phyloP scores from a whole-genome alignment of 2,888 invertebrate species.

The Nezara viridula region DNA sequence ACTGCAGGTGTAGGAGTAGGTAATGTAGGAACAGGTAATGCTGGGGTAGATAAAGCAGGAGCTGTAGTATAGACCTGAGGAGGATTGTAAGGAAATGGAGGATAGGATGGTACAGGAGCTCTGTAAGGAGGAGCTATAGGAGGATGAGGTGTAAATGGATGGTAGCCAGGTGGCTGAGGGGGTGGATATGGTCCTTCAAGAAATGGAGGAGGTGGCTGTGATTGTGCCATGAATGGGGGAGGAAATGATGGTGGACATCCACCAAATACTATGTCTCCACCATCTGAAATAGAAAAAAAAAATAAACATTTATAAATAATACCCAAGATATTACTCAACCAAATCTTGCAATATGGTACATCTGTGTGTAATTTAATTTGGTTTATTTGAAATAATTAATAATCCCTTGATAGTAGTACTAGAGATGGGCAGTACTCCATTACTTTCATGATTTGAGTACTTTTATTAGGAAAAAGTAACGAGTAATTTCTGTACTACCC shows the following conservation, averaged over 20 bases:
- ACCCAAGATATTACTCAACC: background rate
- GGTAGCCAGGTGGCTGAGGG: conserved; percentile 53
- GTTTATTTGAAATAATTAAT: no score
- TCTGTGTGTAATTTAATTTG: no score
- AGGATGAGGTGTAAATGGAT: conserved; percentile 50
- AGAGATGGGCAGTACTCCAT: no score
- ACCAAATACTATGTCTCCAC: conserved; percentile 58
- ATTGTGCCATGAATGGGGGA: conserved; percentile 62
- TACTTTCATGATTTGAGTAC: no score
- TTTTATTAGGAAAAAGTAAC: no score
- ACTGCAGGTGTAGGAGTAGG: conserved; percentile 29
- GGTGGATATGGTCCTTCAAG: conserved; percentile 57
- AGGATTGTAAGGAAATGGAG: conserved; percentile 60
- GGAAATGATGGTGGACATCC: conserved; percentile 65
- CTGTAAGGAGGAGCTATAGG: conserved; percentile 55
- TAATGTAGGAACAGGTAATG: conserved; percentile 53
- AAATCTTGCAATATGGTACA: no score
- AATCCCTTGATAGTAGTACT: no score
- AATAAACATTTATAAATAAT: background rate
- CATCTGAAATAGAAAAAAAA: conserved; percentile 59
- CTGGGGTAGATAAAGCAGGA: conserved; percentile 64
- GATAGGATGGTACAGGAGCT: conserved; percentile 56
- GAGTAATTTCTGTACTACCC: no score
- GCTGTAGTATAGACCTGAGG: conserved; percentile 61
- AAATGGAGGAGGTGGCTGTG: conserved; percentile 66